phyloP scores from a whole-genome alignment of 1,140 invertebrate species.

The Acyrthosiphon pisum region DNA sequence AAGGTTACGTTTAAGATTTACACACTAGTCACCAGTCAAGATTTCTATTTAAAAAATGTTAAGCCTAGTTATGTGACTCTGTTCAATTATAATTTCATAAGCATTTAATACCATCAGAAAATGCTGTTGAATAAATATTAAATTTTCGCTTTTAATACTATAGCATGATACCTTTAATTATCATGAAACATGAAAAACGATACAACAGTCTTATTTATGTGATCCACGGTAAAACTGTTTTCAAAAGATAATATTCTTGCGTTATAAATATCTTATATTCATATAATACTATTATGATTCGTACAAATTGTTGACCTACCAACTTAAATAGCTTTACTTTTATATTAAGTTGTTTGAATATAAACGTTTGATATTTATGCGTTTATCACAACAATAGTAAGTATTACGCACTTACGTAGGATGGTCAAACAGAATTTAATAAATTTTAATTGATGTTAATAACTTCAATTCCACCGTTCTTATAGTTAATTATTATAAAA shows the following conservation, averaged over 20 bases:
- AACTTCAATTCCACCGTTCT: neutral
- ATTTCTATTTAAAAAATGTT: neutral
- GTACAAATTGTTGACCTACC: neutral
- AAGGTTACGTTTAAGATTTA: neutral
- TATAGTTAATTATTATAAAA: neutral
- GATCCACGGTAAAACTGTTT: neutral
- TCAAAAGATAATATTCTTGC: neutral
- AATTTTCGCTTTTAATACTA: neutral
- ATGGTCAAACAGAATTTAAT: neutral
- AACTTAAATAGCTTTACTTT: neutral
- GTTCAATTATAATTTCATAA: neutral
- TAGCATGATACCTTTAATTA: neutral
- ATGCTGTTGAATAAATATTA: neutral
- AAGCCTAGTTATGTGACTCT: neutral
- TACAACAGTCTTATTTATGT: neutral
- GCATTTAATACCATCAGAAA: neutral
- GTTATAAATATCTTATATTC: neutral
- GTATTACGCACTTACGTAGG: neutral
- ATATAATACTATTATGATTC: neutral
- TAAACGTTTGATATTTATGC: neutral
- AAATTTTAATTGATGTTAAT: neutral
- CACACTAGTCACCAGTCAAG: neutral
- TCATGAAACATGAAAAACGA: neutral
- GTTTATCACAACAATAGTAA: neutral
- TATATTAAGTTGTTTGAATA: neutral